Percentiles rank a stretch among this genome's conserved stretches.
phyloP scores from a whole-genome alignment of 2,888 invertebrate species.

The Dolichopus griseipennis region DNA sequence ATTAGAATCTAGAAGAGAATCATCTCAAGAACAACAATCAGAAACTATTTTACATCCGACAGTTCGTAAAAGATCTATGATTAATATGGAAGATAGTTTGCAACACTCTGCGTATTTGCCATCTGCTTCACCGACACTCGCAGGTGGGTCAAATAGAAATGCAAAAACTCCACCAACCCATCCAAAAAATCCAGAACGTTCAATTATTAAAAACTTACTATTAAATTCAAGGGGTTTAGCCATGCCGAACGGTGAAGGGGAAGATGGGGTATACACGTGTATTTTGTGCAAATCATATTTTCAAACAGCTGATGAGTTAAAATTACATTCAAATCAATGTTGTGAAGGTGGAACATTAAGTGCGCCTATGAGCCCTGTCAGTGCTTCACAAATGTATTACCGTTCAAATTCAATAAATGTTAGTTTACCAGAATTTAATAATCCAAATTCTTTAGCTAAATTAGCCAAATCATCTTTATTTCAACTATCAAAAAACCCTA shows the following conservation, averaged over 20 bases:
- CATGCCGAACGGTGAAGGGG: conserved; percentile 48
- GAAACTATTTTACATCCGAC: background rate
- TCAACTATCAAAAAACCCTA: conserved; percentile 37
- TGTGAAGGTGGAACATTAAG: conserved; percentile 58
- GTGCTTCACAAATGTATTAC: conserved; percentile 45
- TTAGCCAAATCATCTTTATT: conserved; percentile 40
- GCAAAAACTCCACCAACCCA: conserved; percentile 39
- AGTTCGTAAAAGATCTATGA: background rate
- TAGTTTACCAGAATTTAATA: conserved; percentile 48
- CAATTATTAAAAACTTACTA: conserved; percentile 68
- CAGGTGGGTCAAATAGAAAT: conserved; percentile 26
- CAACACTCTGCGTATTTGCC: conserved; percentile 18
- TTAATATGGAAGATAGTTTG: background rate
- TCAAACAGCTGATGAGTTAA: conserved; percentile 69
- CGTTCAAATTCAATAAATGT: conserved; percentile 54
- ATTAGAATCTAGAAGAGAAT: conserved; percentile 38
- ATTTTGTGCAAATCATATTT: conserved; percentile 70
- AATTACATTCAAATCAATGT: conserved; percentile 69
- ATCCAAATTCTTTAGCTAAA: conserved; percentile 40
- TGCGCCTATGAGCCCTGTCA: conserved; percentile 39
- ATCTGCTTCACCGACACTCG: conserved; percentile 40
- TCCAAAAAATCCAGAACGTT: conserved; percentile 58
- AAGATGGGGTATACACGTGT: conserved; percentile 60
- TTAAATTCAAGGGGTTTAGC: conserved; percentile 54
- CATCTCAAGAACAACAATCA: background rate